phyloP scores from a whole-genome alignment of 2,113 vertebrate species.

The Dicrurus megarhynchus region DNA sequence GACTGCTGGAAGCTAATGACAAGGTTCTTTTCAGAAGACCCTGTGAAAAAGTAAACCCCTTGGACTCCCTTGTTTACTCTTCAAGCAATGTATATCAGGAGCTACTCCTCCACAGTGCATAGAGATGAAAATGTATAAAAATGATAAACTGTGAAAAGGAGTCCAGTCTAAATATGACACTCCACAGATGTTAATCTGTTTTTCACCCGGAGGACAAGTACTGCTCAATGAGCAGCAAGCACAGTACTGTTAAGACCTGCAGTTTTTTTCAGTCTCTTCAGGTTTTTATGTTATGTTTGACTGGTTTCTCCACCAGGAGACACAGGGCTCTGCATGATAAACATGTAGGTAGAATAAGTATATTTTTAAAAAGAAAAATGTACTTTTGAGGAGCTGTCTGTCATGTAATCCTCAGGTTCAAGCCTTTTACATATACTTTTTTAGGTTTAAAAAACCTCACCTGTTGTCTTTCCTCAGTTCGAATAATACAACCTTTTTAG shows the following conservation, averaged over 20 bases:
- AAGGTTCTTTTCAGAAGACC: not conserved
- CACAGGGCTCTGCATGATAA: not conserved
- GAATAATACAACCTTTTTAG: not conserved
- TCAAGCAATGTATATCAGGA: not conserved
- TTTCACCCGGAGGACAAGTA: not conserved
- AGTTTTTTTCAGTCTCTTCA: not conserved
- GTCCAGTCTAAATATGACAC: not conserved
- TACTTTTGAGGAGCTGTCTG: not conserved
- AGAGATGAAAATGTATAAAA: not conserved
- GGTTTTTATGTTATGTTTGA: not conserved
- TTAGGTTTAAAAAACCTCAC: not conserved
- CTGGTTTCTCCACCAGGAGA: not conserved
- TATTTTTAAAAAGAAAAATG: not conserved
- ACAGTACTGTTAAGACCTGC: not conserved
- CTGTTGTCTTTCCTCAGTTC: not conserved
- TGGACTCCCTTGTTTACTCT: not conserved
- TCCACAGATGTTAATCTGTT: not conserved
- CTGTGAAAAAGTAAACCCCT: not conserved
- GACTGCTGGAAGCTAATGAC: not conserved
- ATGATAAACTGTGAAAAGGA: not conserved
- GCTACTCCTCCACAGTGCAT: not conserved
- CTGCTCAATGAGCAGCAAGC: not conserved
- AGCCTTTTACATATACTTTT: not conserved
- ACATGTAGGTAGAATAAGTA: not conserved
- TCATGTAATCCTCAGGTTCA: not conserved